These are phyloP conservation scores for Xenopus tropicalis DNA, from an alignment of 2,113 vertebrate species.

Conservation along the genomic window DNA sequence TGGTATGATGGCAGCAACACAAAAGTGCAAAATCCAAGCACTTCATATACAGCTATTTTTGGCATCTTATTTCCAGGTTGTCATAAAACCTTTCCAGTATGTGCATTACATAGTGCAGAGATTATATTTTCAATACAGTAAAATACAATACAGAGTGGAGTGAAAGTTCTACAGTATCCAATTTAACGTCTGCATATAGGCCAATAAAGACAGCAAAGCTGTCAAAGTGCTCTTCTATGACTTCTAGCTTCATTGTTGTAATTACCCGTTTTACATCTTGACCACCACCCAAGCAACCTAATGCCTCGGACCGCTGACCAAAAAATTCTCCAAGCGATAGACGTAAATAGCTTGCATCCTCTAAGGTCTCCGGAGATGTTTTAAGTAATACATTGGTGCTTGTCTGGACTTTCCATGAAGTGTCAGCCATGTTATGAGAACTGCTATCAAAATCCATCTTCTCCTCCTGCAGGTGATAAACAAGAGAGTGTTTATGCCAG, in stretches of 20 bases:
- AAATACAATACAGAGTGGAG: no score
- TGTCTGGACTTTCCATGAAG: conserved; percentile 73
- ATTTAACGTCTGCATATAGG: no score
- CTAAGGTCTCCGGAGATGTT: conserved; percentile 67
- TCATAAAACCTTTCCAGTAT: no score
- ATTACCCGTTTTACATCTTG: conserved; percentile 81
- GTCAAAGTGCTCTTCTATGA: no score
- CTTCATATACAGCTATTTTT: no score
- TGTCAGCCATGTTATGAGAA: conserved; percentile 61
- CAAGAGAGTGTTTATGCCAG: background rate
- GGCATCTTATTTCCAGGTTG: no score
- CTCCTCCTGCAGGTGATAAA: conserved; percentile 68
- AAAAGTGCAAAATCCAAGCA: no score
- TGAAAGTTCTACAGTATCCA: no score
- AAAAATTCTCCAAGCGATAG: conserved; percentile 92
- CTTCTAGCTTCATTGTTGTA: conserved; percentile 32
- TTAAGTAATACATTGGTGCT: conserved; percentile 65
- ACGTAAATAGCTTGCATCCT: conserved; percentile 78
- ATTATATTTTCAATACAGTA: no score
- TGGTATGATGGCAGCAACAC: no score
- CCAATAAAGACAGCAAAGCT: no score
- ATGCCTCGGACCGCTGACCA: conserved; percentile 87
- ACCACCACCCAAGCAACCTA: conserved; percentile 82
- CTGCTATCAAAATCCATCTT: conserved; percentile 63
- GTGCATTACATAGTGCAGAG: no score